Evolutionary conservation across 2,888 invertebrate genomes (phyloP), one percentile per base, ranked within the genome.

Genomic region (Blastobasis adustella): DNA sequence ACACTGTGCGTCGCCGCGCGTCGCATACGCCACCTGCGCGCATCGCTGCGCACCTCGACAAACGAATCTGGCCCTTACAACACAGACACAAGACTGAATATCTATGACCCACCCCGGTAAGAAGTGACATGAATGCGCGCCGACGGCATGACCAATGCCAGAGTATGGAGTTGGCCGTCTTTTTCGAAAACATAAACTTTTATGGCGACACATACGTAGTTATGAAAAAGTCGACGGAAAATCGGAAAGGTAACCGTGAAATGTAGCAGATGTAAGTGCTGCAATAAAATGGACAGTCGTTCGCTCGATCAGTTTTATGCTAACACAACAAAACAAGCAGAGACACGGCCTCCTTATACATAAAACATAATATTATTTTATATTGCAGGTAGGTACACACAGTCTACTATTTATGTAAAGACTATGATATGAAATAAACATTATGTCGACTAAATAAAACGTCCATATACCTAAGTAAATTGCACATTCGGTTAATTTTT

Each of bases 231-330:
- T 65, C 76, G 77, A 79, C 72, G 79, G 82, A 80, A 85, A 85
- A 85, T 83, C 78, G 75, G 76, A 76, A 81, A 79, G 78, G 80
- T 76, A 76, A 80, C 73, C 87, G 82, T 85, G 82, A 80, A 83
- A 86, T 79, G 73, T 67, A 77, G 79, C 87, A 87, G 86, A 86
- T 87, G 83, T 61, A 59, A 58, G 61, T 60, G 58, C 70, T 45
- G 42, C 42, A 43, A 65, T 69, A 73, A 73, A 74, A 67, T 63
- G 67, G 63, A 51, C 65, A 63, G 63, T 63, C 61, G 61, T 55
- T 58, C 10, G 60, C 57, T 54, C 63, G 56, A 55, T 50, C 54
- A 53, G 57, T 56, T 60, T 23, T 23, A 23, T 23, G 23, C 23
- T 23, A 23, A 23, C 23, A 23, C 3, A 23, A 23, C 23, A 23